Base-by-base conservation (phyloP, 2,888 invertebrate species). In the Acrobasis consociella region DNA sequence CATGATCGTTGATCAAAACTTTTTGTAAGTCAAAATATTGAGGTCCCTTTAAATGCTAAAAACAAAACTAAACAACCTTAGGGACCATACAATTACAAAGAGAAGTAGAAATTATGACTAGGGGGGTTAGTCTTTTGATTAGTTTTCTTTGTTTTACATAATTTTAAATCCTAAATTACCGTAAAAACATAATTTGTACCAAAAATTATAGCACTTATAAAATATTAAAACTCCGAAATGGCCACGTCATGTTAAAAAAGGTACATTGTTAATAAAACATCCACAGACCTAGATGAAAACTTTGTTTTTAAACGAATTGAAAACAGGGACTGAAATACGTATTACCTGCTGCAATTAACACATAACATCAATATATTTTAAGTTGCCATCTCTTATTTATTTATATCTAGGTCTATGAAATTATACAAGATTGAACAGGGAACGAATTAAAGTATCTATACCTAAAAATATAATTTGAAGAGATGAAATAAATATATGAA, bases 41-140 rank as follows among this genome's bases (percentile, higher is more conserved):
- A 7, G 46, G n/a, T 11, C 7, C 13, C 7, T 46, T 13, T n/a
- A n/a, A 13, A 46, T n/a, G n/a, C 13, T 13, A 13, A 46, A 2
- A 13, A 13, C 5, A 46, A n/a, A 46, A 13, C 1, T 13, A 46
- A 46, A 31, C 38, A 13, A n/a, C 37, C 3, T 38, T 53, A 37
- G 13, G 5, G 8, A 38, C 10, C 15, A 38, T 15, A 31, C 11
- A 13, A 52, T 16, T 53, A 15, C 2, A n/a, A 53, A 15, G 7
- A 38, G 15, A n/a, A 53, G 9, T 37, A n/a, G 11, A 67, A 66
- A 58, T 70, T 80, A 82, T 82, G 83, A 85, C 85, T 85, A 85
- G 83, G 72, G 22, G 31, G 66, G 76, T 85, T 83, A 85, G 82
- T 81, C 80, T 81, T 78, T 73, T 75, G 50, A 58, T 62, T 64